Evolutionary conservation across 2,113 vertebrate genomes (phyloP), one percentile per base, ranked within the genome.

Genomic region (Peromyscus polionotus): DNA sequence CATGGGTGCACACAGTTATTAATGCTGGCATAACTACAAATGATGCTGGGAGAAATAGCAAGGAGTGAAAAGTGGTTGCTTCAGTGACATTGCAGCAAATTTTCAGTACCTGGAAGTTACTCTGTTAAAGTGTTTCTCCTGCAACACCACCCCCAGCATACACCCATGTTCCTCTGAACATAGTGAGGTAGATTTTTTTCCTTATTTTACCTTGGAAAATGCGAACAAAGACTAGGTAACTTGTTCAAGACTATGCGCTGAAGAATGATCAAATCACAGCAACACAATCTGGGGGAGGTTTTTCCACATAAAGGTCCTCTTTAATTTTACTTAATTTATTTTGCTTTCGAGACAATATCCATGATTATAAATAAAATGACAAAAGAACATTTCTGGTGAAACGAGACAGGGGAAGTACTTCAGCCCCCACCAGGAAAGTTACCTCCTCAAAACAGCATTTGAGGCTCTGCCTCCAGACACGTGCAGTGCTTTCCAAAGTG

Each of bases 401-500:
- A 57, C 67, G 90, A 68, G 5, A 28, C 13, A 68, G 81, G 42
- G 45, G 59, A 63, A 63, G 31, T 22, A 36, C 36, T 67, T 24
- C 2, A 63, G 28, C 22, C 54, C 57, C 22, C 42, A 9, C 39
- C 36, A 68, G 45, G 31, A 77, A 65, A 91, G 79, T 93, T 63
- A 63, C 7, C 3, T n/a, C 33, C 86, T 39, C 76, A 95, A 88
- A 75, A 0, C 33, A 63, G 3, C 61, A 42, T 24, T 19, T 93
- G 39, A 90, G n/a, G 24, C 63, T 91, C 65, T 68, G n/a, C 26
- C 80, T 77, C 83, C 28, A 45, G 16, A 61, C 63, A 31, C 57
- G 79, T 92, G 67, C 48, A 80, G 65, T 89, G 67, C 12, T 91
- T 95, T 93, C 61, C 28, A 75, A 54, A 88, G 39, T 70, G 7